Percentiles rank a stretch among this genome's conserved stretches.
Conservation (phyloP, 2,888 invertebrate species). For the Octonoba sinensis region DNA sequence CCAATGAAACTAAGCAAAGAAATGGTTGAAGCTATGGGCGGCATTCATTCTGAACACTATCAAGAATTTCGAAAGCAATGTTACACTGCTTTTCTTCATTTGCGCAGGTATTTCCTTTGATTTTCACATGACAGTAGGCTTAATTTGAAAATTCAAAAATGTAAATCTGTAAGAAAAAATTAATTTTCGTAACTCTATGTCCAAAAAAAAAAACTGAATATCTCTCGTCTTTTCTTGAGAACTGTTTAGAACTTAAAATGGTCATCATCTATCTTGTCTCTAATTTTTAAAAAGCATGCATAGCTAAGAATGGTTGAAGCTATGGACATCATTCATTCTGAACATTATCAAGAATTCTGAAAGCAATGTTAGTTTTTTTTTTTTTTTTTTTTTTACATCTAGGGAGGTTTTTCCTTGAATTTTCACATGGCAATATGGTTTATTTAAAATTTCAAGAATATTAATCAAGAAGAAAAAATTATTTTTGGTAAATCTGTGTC, state of each 20-base stretch:
- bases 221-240: too few relatives aligned
- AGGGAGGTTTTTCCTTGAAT: conserved; percentile 76
- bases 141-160: too few relatives aligned
- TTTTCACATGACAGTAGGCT: background rate
- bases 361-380: conserved; percentile 96
- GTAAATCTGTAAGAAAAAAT: too few relatives aligned
- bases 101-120: conserved; percentile 78
- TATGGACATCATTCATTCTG: conserved; percentile 91
- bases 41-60: conserved; percentile 90
- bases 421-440: background rate
- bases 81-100: conserved; percentile 94
- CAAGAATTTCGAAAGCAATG: conserved; percentile 94
- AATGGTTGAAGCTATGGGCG: conserved; percentile 99
- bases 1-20: conserved; percentile 99
- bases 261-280: too few relatives aligned
- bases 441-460: too few relatives aligned
- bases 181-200: too few relatives aligned
- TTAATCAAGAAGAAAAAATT: too few relatives aligned
- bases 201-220: too few relatives aligned
- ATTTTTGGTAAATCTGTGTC: too few relatives aligned
- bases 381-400: conserved; percentile 95
- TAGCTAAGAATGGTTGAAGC: conserved; percentile 99
- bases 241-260: too few relatives aligned
- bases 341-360: conserved; percentile 93
- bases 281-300: too few relatives aligned